Percentiles rank a stretch among this genome's conserved stretches.
Conservation (phyloP, 2,888 invertebrate species). For the Eutolmus rufibarbis region DNA sequence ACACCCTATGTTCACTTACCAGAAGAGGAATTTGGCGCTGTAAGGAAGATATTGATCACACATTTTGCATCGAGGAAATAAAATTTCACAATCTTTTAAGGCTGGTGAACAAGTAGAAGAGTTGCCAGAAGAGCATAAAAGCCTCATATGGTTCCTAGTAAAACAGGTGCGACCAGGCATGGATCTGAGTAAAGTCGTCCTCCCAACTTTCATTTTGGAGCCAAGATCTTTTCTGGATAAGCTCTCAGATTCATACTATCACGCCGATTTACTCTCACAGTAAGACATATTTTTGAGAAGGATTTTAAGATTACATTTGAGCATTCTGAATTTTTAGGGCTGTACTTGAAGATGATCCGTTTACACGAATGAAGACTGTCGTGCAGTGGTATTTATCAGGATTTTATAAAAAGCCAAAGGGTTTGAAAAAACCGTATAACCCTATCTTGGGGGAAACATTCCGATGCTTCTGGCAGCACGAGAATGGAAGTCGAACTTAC, state of each 20-base stretch:
- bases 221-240: constrained; percentile 94
- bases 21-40: constrained; percentile 70
- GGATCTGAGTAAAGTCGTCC: constrained; percentile 84
- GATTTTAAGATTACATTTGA: not conserved
- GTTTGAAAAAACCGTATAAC: constrained; percentile 95
- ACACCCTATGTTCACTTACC: constrained; percentile 68
- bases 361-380: constrained; percentile 85
- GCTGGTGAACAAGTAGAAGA: constrained; percentile 89
- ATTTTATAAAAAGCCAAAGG: constrained; percentile 92
- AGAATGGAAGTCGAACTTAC: constrained; percentile 82
- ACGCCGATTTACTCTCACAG: constrained; percentile 87
- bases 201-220: constrained; percentile 94
- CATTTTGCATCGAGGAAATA: constrained; percentile 12
- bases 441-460: constrained; percentile 93
- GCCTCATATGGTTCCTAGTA: constrained; percentile 90
- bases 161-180: constrained; percentile 96
- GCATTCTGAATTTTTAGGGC: constrained; percentile 67
- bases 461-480: constrained; percentile 89
- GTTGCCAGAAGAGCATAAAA: constrained; percentile 93
- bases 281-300: constrained; percentile 61
- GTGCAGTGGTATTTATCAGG: constrained; percentile 93
- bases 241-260: constrained; percentile 91
- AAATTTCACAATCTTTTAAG: constrained; percentile 57
- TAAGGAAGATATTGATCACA: constrained; percentile 51
- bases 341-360: constrained; percentile 84